Evolutionary conservation across 2,888 invertebrate species (phyloP).

Genomic region (Agriopis aurantiaria): DNA sequence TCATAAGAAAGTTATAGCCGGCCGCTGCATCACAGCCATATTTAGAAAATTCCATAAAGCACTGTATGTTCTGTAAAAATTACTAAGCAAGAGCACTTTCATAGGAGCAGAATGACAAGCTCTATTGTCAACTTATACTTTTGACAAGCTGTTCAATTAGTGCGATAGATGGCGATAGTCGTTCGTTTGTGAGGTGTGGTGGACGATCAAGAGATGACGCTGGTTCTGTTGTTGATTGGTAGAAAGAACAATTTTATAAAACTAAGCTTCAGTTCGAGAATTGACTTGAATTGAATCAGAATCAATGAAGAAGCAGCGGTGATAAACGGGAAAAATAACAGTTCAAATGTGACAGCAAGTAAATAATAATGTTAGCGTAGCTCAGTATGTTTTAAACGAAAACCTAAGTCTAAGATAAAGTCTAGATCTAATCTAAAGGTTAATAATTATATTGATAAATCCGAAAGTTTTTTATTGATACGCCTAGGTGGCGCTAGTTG

Average conservation of each 20-base stretch:
- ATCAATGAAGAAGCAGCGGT: neutral
- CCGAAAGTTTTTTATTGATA: neutral
- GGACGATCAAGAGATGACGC: slow-evolving; percentile 17
- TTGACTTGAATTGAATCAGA: no score
- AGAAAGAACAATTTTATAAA: neutral
- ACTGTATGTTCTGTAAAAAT: no score
- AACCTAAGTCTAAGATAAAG: neutral
- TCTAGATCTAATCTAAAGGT: neutral
- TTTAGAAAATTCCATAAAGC: no score
- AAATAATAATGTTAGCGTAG: neutral
- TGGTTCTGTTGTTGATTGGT: neutral
- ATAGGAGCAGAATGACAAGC: no score
- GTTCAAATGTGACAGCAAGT: neutral
- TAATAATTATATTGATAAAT: neutral
- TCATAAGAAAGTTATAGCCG: no score
- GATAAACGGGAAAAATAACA: neutral
- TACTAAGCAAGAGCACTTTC: no score
- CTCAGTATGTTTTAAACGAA: neutral
- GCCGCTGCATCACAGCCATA: no score
- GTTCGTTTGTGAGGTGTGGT: slow-evolving; percentile 4
- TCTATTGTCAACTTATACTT: no score
- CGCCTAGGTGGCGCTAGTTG: slow-evolving; percentile 9
- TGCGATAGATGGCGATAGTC: slow-evolving; percentile 13
- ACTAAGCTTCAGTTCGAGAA: neutral
- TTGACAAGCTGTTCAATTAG: neutral